Evolutionary conservation across 2,797 vertebrate genomes (phyloP), one percentile per base, ranked within the genome.

Genomic region (Sebastolobus alascanus): DNA sequence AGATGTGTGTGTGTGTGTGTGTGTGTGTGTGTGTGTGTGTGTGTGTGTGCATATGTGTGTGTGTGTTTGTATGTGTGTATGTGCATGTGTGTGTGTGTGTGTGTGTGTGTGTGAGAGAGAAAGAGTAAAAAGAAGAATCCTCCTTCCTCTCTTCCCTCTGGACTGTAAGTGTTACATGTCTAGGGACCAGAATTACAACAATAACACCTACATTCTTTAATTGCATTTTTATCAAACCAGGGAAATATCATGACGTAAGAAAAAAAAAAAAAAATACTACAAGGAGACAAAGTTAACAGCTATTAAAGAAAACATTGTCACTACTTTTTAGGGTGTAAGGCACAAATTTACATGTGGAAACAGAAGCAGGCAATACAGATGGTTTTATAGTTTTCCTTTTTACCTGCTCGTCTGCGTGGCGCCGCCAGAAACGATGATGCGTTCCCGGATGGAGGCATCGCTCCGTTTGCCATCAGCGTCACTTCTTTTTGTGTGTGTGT

Each of bases 341-440:
- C 99, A 99, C 99, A 99, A 97, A 99, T 99, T 97, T 98, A 99
- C 99, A 99, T 96, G 97, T 98, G 98, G 97, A 98, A 97, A 92
- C 95, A 96, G 95, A 96, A 96, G 96, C 96, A 97, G 96, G 96
- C 94, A 96, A 95, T 96, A 90, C 89, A 90, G 93, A 87, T 90
- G 87, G 89, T 87, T 85, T 73, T 71, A 64, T 58, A 64, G 40
- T 76, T 80, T 83, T 85, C 64, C 81, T 87, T 72, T 79, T 85
- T 79, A 69, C 89, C 90, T 87, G 89, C 77, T 70, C 20, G 8
- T 86, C 88, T 12, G 80, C 12, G 85, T 78, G 91, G 77, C 18
- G n/a, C 84, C 4, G 40, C 77, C 3, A 63, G 80, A 89, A 75
- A 67, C 79, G 60, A 72, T 70, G 54, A 75, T 68, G 25, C 31